phyloP scores from a whole-genome alignment of 2,797 vertebrate genomes.

The Amniataba percoides region DNA sequence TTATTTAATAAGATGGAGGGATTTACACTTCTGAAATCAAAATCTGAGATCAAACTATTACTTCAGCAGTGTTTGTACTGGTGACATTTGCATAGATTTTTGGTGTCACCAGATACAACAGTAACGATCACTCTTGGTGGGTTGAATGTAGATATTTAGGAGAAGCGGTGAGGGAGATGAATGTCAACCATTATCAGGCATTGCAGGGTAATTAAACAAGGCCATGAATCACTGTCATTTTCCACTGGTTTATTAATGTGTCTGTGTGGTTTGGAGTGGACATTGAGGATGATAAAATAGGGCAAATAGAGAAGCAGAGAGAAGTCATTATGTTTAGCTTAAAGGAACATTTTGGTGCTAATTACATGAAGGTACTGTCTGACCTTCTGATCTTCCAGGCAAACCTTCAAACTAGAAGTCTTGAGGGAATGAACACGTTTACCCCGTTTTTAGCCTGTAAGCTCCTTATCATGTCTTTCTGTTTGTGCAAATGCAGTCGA shows the following conservation, averaged over 20 bases:
- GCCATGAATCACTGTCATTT: background rate
- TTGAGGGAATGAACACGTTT: background rate
- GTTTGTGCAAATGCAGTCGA: constrained; percentile 5
- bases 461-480: background rate
- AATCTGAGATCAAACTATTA: background rate
- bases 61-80: background rate
- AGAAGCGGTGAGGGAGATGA: background rate
- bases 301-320: background rate
- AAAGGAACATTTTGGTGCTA: background rate
- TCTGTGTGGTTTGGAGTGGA: constrained; percentile 1
- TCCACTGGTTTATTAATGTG: background rate
- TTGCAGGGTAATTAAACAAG: constrained; percentile 1
- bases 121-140: no score
- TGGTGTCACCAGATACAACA: no score
- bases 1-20: background rate
- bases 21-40: background rate
- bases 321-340: background rate
- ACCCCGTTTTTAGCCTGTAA: background rate
- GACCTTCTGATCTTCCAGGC: background rate
- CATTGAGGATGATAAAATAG: background rate
- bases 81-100: background rate
- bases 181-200: background rate
- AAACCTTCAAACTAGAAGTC: background rate
- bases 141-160: no score
- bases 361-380: background rate